A percentile compares a stretch with the other conserved stretches of the same genome.
phyloP scores from a whole-genome alignment of 2,888 invertebrate genomes.

The Yponomeuta evonymella region DNA sequence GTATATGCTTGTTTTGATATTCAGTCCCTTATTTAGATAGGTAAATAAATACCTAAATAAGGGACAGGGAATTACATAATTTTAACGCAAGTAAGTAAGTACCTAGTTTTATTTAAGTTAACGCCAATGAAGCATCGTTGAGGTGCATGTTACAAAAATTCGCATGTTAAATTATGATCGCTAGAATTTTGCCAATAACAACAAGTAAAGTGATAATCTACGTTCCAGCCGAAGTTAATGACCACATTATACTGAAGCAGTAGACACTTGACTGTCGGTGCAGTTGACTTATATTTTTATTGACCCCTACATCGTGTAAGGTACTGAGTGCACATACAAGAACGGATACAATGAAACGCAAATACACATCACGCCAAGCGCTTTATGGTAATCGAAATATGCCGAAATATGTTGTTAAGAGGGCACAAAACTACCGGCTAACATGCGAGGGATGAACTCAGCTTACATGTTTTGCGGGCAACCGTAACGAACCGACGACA shows the following conservation, averaged over 20 bases:
- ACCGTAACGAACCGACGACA: constrained; percentile 53
- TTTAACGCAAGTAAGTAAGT: too few relatives aligned
- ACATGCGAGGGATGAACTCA: constrained; percentile 73
- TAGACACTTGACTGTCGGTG: not conserved
- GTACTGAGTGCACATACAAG: constrained; percentile 9
- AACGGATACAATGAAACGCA: constrained; percentile 51
- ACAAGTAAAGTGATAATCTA: too few relatives aligned
- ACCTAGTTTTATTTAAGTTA: too few relatives aligned
- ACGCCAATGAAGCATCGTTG: too few relatives aligned
- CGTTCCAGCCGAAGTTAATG: too few relatives aligned
- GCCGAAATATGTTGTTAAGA: constrained; percentile 75
- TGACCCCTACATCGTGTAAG: constrained; percentile 8
- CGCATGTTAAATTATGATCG: too few relatives aligned
- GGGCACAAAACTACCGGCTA: constrained; percentile 67
- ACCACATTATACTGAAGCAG: too few relatives aligned
- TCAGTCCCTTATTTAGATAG: not conserved
- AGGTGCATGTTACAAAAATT: too few relatives aligned
- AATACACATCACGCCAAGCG: constrained; percentile 70
- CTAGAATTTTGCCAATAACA: too few relatives aligned
- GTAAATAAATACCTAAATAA: too few relatives aligned
- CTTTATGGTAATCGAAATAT: constrained; percentile 77
- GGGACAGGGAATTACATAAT: too few relatives aligned
- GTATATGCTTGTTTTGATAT: not conserved
- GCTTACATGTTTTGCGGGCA: constrained; percentile 66
- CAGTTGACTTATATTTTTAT: constrained; percentile 5